These are phyloP conservation scores for Atta cephalotes DNA, from an alignment of 1,140 invertebrate genomes.

Conservation along the genomic window DNA sequence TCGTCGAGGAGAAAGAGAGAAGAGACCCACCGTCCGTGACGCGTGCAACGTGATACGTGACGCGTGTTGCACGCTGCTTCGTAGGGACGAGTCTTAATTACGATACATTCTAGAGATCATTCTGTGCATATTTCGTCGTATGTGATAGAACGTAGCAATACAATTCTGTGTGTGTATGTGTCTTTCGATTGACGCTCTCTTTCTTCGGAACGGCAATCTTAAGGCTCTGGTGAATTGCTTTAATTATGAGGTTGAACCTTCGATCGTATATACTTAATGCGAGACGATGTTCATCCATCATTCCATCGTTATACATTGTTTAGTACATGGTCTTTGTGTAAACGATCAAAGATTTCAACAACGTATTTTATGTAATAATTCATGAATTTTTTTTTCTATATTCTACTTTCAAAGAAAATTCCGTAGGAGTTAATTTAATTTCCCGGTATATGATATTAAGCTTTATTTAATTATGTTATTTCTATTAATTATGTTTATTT, in stretches of 20 bases:
- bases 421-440: too few relatives aligned
- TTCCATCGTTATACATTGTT: too few relatives aligned
- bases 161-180: not conserved
- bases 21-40: not conserved
- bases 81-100: constrained; percentile 20
- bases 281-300: too few relatives aligned
- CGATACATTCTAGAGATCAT: not conserved
- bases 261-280: too few relatives aligned
- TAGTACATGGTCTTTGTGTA: too few relatives aligned
- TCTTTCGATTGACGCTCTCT: not conserved
- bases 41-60: constrained; percentile 10
- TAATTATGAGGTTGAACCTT: not conserved
- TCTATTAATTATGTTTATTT: too few relatives aligned
- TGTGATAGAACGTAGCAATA: not conserved
- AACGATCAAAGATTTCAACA: too few relatives aligned
- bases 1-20: not conserved
- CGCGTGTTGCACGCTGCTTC: not conserved
- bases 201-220: not conserved
- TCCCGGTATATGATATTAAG: too few relatives aligned
- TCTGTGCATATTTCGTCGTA: not conserved
- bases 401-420: too few relatives aligned
- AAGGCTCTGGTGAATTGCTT: not conserved
- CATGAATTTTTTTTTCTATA: not conserved
- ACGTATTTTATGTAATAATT: not conserved
- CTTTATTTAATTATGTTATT: too few relatives aligned